Evolutionary conservation across 2,113 vertebrate genomes (phyloP).

Genomic region (Nestor notabilis): DNA sequence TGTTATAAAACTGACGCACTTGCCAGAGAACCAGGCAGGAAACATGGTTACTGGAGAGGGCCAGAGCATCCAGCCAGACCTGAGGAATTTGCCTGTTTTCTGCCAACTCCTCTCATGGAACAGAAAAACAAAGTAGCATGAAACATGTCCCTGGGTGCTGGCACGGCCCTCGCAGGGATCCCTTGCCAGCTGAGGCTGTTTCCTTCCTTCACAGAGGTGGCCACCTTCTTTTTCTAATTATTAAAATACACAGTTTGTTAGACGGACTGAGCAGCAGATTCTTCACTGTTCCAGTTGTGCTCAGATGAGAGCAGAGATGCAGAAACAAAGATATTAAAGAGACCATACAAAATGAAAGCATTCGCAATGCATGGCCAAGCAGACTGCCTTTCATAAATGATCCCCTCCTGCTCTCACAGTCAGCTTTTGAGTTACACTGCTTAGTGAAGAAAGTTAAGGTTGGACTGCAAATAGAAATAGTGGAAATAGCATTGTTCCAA

Average conservation of each 20-base stretch:
- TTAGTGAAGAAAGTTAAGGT: background rate
- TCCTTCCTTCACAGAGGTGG: background rate
- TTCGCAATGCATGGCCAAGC: background rate
- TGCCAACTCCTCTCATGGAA: conserved; percentile 35
- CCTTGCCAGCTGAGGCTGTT: background rate
- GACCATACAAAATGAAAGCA: background rate
- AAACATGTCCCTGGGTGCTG: background rate
- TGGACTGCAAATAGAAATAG: background rate
- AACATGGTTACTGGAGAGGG: background rate
- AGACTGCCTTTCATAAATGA: background rate
- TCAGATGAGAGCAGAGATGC: background rate
- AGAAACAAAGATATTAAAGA: background rate
- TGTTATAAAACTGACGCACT: background rate
- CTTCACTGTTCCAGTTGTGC: background rate
- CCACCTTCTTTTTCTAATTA: background rate
- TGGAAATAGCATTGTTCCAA: background rate
- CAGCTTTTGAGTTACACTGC: background rate
- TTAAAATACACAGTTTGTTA: background rate
- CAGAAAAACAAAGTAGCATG: conserved; percentile 18
- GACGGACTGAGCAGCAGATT: background rate
- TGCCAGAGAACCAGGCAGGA: conserved; percentile 38
- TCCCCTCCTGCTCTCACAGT: background rate
- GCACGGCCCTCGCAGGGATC: background rate
- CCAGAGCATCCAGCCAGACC: conserved; percentile 31
- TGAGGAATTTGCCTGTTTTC: conserved; percentile 18